These are phyloP conservation scores for Ctenosaura bakeri DNA, from an alignment of 2,797 vertebrate species.

Conservation along the genomic window DNA sequence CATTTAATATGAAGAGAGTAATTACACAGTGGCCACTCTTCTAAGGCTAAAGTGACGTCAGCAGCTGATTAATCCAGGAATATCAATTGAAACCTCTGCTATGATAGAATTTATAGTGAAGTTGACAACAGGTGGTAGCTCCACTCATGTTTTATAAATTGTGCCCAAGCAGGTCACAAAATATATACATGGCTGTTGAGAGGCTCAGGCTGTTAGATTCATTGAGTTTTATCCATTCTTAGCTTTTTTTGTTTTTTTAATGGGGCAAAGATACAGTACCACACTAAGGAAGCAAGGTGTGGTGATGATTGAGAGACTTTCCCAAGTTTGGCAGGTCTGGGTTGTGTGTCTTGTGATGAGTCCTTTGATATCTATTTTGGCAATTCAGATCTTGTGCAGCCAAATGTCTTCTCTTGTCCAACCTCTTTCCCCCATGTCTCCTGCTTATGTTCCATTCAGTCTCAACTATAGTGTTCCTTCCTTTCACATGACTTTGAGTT, in stretches of 20 bases:
- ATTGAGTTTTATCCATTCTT: background rate
- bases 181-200: background rate
- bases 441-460: background rate
- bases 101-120: conserved; percentile 86
- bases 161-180: conserved; percentile 90
- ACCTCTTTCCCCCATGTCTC: background rate
- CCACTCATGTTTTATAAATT: conserved; percentile 90
- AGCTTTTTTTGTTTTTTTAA: background rate
- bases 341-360: background rate
- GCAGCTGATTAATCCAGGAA: conserved; percentile 87
- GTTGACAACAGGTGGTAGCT: conserved; percentile 78
- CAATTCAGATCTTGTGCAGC: background rate
- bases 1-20: conserved; percentile 92
- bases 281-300: background rate
- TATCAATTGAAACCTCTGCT: conserved; percentile 89
- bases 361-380: background rate
- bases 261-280: background rate
- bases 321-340: background rate
- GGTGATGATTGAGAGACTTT: background rate
- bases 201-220: background rate
- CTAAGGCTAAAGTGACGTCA: conserved; percentile 92
- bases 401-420: background rate
- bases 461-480: background rate
- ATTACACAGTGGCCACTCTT: conserved; percentile 91
- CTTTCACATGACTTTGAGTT: background rate